phyloP scores from a whole-genome alignment of 2,797 vertebrate species.

The Meriones psammophilus region DNA sequence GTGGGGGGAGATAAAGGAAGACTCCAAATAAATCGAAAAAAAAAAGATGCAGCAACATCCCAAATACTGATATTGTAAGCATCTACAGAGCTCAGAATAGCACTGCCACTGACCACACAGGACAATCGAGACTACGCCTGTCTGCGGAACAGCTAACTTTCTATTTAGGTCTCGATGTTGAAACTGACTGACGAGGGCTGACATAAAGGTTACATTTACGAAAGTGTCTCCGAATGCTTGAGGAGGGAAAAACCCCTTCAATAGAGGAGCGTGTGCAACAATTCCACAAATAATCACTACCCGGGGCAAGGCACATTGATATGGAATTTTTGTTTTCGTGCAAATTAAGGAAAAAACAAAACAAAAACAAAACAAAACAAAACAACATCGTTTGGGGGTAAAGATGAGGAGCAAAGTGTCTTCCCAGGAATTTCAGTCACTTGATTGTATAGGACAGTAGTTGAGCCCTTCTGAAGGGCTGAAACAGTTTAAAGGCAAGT shows the following conservation, averaged over 20 bases:
- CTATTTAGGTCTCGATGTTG: conserved; percentile 91
- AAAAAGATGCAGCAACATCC: conserved; percentile 94
- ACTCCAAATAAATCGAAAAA: conserved; percentile 93
- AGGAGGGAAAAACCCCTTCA: conserved; percentile 91
- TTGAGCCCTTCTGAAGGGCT: conserved; percentile 93
- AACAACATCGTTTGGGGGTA: conserved; percentile 87
- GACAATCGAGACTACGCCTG: conserved; percentile 91
- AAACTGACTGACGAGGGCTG: conserved; percentile 89
- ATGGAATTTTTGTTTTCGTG: conserved; percentile 95
- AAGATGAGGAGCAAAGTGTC: conserved; percentile 93
- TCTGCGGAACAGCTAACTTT: conserved; percentile 89
- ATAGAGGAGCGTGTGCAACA: conserved; percentile 93
- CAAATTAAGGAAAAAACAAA: conserved; percentile 93
- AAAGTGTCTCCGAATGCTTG: conserved; percentile 93
- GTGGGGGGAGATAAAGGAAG: conserved; percentile 90
- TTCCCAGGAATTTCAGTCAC: conserved; percentile 94
- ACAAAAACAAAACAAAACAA: conserved; percentile 88
- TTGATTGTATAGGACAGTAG: conserved; percentile 97
- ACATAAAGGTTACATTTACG: conserved; percentile 93
- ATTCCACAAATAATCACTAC: conserved; percentile 95
- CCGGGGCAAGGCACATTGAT: conserved; percentile 99
- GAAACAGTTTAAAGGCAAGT: conserved; percentile 95
- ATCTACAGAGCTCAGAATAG: conserved; percentile 90
- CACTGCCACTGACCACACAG: conserved; percentile 90
- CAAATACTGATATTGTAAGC: conserved; percentile 92